These are phyloP conservation scores for Cheilosia variabilis DNA, from an alignment of 2,888 invertebrate genomes.

Conservation along the genomic window DNA sequence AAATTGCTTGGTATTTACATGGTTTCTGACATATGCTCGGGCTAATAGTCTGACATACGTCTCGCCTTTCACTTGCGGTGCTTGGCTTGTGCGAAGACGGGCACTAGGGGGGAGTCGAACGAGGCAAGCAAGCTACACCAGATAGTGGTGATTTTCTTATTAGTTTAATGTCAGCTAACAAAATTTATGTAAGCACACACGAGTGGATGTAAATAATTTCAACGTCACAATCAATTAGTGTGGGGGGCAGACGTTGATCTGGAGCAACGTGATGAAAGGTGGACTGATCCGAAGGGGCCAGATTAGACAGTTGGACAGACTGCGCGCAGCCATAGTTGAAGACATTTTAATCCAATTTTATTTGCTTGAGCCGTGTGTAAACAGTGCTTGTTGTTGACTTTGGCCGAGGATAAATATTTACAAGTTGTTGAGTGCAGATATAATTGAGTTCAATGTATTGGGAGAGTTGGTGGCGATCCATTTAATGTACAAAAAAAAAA, in stretches of 20 bases:
- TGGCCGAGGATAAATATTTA: slow-evolving; percentile 44
- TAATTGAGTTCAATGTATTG: background rate
- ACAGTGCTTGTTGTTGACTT: slow-evolving; percentile 46
- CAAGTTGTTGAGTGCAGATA: slow-evolving; percentile 42
- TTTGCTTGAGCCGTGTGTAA: slow-evolving; percentile 51
- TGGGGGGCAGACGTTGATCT: slow-evolving; percentile 40
- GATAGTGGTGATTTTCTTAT: slow-evolving; percentile 71
- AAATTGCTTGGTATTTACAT: slow-evolving; percentile 75
- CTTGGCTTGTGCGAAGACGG: background rate
- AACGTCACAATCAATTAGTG: slow-evolving; percentile 74
- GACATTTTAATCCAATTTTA: slow-evolving; percentile 71
- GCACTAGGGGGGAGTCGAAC: background rate
- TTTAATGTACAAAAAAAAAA: no score
- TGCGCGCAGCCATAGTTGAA: slow-evolving; percentile 35
- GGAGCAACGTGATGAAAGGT: slow-evolving; percentile 29
- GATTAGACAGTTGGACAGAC: slow-evolving; percentile 18
- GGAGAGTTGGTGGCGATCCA: background rate
- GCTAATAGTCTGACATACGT: slow-evolving; percentile 72
- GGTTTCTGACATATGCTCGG: slow-evolving; percentile 73
- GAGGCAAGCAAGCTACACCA: slow-evolving; percentile 15
- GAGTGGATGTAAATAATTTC: slow-evolving; percentile 68
- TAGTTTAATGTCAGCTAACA: slow-evolving; percentile 72
- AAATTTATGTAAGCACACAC: slow-evolving; percentile 69
- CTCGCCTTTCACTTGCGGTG: slow-evolving; percentile 71
- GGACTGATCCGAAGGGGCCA: slow-evolving; percentile 3